Evolutionary conservation across 2,113 vertebrate species (phyloP).

Genomic region (Psilopogon haemacephalus): DNA sequence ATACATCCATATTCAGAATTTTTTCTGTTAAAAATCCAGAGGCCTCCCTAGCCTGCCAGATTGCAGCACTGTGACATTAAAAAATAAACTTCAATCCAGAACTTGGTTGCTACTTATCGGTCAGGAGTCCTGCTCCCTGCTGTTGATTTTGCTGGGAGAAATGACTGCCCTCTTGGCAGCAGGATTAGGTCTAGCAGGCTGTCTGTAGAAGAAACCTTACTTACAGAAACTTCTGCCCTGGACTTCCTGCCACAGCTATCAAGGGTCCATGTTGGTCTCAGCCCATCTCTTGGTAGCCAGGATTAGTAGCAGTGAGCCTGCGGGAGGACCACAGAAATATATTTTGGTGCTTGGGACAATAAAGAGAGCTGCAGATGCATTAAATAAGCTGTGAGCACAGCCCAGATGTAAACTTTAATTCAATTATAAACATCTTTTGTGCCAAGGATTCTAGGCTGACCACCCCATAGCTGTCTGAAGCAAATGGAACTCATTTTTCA

Average conservation of each 20-base stretch:
- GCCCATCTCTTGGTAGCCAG: neutral
- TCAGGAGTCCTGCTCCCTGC: neutral
- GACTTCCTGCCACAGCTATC: neutral
- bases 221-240: neutral
- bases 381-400: slow-evolving; percentile 9
- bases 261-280: neutral
- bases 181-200: neutral
- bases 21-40: neutral
- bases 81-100: neutral
- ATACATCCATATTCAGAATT: neutral
- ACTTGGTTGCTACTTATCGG: neutral
- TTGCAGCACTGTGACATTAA: neutral
- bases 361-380: neutral
- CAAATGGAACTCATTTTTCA: slow-evolving; percentile 56
- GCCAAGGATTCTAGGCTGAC: slow-evolving; percentile 53
- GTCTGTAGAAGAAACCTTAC: neutral
- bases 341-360: neutral
- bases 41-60: neutral
- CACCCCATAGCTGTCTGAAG: slow-evolving; percentile 43
- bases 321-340: neutral
- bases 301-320: neutral
- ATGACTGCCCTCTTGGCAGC: neutral
- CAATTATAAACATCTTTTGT: slow-evolving; percentile 29
- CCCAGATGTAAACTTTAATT: slow-evolving; percentile 32
- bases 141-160: neutral